Conservation (phyloP, 2,113 vertebrate species). For the Herpetotheres cachinnans region DNA sequence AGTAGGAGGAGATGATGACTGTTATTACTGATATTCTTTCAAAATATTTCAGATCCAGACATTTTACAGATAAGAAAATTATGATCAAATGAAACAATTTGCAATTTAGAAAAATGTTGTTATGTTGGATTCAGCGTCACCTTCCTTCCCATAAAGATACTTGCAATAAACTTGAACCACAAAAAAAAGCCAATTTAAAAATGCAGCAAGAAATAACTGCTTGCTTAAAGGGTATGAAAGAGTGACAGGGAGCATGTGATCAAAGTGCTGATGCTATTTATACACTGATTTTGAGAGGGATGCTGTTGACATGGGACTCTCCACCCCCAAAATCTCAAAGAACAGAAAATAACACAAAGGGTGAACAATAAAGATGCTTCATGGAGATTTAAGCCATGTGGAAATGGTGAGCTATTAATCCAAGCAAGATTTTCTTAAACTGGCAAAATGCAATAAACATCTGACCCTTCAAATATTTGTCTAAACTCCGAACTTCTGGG, state of each 20-base stretch:
- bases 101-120: constrained; percentile 16
- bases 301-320: fast-evolving
- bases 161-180: neutral
- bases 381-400: neutral
- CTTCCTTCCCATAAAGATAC: neutral
- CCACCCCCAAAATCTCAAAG: neutral
- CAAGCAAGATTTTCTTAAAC: neutral
- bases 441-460: neutral
- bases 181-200: neutral
- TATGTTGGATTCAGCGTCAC: neutral
- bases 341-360: neutral
- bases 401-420: neutral
- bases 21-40: constrained; percentile 50
- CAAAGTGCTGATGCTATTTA: neutral
- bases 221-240: neutral
- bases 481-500: neutral
- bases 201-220: neutral
- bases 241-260: neutral
- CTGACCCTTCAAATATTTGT: neutral
- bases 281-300: neutral
- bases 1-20: constrained; percentile 64
- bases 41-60: constrained; percentile 58
- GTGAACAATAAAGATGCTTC: neutral
- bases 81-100: constrained; percentile 42
- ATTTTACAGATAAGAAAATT: constrained; percentile 54